Base-by-base conservation (phyloP, 2,113 vertebrate species). In the Sylvilagus bachmani region DNA sequence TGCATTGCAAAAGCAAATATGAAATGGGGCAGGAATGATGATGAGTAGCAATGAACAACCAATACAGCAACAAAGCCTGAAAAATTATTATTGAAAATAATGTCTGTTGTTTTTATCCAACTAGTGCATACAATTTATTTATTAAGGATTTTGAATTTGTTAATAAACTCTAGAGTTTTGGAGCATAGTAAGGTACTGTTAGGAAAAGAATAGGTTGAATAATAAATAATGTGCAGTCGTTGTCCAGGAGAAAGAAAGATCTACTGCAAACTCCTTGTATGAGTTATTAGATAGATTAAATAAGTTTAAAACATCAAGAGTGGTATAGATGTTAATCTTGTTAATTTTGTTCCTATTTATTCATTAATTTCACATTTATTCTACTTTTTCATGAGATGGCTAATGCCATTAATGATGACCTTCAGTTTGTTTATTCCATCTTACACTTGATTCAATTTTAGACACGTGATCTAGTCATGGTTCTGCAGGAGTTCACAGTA, bases 351-450 rank as follows among this genome's bases (percentile, higher is more conserved):
- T 86, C 58, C 31, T 44, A 78, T 71, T 64, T 61, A 71, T 33
- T 74, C 51, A 89, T 67, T 88, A 27, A 24, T 53, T 79, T 91
- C 53, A 73, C 33, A 91, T 62, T 71, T 70, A 83, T 33, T 73
- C 22, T 79, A 55, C 11, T 33, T 80, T 80, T 44, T 61, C 25
- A 69, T 62, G 58, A 31, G 13, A 55, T 66, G 4, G 53, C 9
- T 71, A 31, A 53, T 25, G 22, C 49, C 4, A 25, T 49, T 77
- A 88, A 53, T 70, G 13, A 17, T 69, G 79, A 14, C 3, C 33
- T 83, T 61, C 5, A 66, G 58, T 61, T 55, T 21, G 49, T 31
- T 82, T 22, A 44, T 44, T 78, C 11, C n/a, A 12, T 73, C 10
- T 16, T 62, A 62, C n/a, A 89, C 53, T 73, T 11, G 31, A 61